Percentiles rank a stretch among this genome's conserved stretches.
Evolutionary conservation across 2,888 invertebrate genomes (phyloP).

Genomic region (Steinernema carpocapsae): DNA sequence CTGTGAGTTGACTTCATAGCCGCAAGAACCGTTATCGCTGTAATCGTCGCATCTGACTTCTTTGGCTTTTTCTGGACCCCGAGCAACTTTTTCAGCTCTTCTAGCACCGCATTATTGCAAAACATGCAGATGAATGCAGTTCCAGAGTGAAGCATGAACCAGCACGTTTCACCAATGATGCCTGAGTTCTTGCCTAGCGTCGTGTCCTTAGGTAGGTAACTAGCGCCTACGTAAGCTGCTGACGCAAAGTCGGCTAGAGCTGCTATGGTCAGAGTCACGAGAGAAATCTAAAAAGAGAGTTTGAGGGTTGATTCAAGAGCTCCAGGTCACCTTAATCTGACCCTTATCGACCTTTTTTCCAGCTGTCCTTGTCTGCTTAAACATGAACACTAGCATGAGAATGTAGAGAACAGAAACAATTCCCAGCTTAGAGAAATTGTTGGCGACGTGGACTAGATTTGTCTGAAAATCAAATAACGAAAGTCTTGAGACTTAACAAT

Average conservation of each 20-base stretch:
- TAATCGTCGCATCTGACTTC: not conserved
- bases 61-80: not conserved
- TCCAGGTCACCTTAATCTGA: not conserved
- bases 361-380: not conserved
- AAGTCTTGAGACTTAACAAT: not conserved
- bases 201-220: not conserved
- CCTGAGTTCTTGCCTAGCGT: not conserved
- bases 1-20: no score
- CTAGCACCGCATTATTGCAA: not conserved
- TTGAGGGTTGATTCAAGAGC: not conserved
- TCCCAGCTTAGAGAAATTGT: not conserved
- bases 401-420: not conserved
- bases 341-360: slow-evolving; percentile 6
- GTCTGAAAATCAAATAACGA: no score
- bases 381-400: not conserved
- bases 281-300: not conserved
- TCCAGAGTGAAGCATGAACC: not conserved
- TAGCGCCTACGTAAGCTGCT: not conserved
- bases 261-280: not conserved
- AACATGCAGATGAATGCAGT: not conserved
- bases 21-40: not conserved
- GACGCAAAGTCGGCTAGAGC: slow-evolving; percentile 1
- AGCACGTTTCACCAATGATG: not conserved
- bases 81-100: not conserved
- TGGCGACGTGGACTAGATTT: not conserved